Conservation (phyloP, 2,113 vertebrate genomes). For the Ciconia stormi region DNA sequence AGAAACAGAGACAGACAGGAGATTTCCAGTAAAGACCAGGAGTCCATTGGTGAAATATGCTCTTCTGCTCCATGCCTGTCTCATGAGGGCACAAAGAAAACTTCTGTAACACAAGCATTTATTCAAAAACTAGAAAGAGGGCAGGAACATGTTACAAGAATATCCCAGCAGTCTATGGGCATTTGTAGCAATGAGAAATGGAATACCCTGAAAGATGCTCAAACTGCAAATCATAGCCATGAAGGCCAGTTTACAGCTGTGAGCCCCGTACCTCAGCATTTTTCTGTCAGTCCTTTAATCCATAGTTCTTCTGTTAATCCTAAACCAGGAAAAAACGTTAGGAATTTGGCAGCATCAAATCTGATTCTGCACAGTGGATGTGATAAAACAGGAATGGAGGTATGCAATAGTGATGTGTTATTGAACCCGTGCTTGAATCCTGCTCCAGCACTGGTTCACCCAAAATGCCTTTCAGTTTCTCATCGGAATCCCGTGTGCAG, state of each 20-base stretch:
- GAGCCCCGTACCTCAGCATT: slow-evolving; percentile 40
- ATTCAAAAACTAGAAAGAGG: slow-evolving; percentile 44
- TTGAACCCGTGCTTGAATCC: neutral
- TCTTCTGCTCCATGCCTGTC: neutral
- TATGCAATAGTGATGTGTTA: neutral
- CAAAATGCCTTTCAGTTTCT: slow-evolving; percentile 24
- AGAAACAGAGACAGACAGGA: slow-evolving; percentile 55
- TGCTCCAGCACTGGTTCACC: neutral
- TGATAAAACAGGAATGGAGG: slow-evolving; percentile 16
- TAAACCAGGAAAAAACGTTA: slow-evolving; percentile 4
- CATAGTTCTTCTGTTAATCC: slow-evolving; percentile 26
- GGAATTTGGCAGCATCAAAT: slow-evolving; percentile 13
- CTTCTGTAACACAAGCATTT: slow-evolving; percentile 17
- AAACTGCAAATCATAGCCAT: slow-evolving; percentile 35
- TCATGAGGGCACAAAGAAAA: neutral
- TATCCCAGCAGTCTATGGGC: neutral
- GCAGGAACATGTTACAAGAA: slow-evolving; percentile 11
- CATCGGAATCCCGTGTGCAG: slow-evolving; percentile 22
- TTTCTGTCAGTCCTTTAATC: slow-evolving; percentile 24
- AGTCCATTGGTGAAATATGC: neutral
- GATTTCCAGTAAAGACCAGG: slow-evolving; percentile 62
- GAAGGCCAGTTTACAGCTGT: slow-evolving; percentile 35
- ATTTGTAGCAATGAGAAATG: slow-evolving; percentile 19
- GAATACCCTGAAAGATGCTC: slow-evolving; percentile 20
- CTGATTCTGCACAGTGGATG: neutral